Evolutionary conservation across 2,797 vertebrate species (phyloP), one percentile per base, ranked within the genome.

Genomic region (Lacerta viridis): DNA sequence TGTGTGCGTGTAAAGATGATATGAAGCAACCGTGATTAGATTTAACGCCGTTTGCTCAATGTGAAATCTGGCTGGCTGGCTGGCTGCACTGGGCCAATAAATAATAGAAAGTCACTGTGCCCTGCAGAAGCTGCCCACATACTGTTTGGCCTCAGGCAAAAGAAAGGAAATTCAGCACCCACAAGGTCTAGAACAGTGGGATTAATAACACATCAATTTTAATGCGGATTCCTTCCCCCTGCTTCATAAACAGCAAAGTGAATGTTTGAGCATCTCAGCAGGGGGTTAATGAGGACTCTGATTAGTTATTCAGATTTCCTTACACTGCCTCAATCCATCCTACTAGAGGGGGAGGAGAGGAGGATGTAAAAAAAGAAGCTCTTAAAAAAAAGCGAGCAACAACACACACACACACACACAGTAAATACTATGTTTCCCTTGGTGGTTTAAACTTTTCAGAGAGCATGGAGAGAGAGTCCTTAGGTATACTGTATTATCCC

Each of bases 281-380:
- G 98, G 98, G 98, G 98, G 98, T 98, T 98, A 99, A 98, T 98
- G 98, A 98, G 98, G 97, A 97, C 97, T 97, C 97, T 98, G 98
- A 98, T 98, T 99, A 98, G 98, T 98, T 98, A 98, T 97, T 97
- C 97, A 94, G 96, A 96, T 97, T 97, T 95, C 94, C 96, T 84
- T 29, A 90, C 77, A 93, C 92, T 93, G 96, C 95, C 94, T 97
- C 94, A 86, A 96, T 96, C 96, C 94, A 93, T 95, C 95, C 96
- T 96, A 3, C 4, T 83, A 87, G 85, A 86, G 92, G 88, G 92
- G 92, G 94, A 88, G 46, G 91, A 80, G 25, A 88, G 91, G 80
- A 88, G 66, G 92, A 33, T 88, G 89, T 88, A 86, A 61, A 93
- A 93, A 55, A 90, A 33, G 76, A 93, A 87, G 71, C 89, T 92